Base-by-base conservation (phyloP, 2,888 invertebrate genomes). In the Tupiocoris notatus region DNA sequence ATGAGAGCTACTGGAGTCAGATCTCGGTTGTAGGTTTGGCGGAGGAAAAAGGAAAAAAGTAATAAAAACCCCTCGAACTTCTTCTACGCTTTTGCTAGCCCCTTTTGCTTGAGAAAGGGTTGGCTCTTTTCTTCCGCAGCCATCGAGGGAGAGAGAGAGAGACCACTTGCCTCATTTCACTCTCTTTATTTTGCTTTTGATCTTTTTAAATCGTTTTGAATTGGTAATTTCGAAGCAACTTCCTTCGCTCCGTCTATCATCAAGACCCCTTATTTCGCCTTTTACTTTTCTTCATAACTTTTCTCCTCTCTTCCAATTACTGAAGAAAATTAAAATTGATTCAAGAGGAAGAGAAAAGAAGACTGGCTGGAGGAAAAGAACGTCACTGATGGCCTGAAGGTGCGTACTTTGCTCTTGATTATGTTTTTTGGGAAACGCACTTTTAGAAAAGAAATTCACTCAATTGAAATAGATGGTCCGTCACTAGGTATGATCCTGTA, bases 1-100 rank as follows among this genome's bases (percentile, higher is more conserved):
- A 80, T 79, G 78, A 80, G 79, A 77, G 78, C 76, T 76, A 75
- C 73, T 68, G 77, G 74, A 76, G 75, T 75, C 70, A 70, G 23
- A 25, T 63, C 63, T 25, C 76, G 54, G n/a, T n/a, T n/a, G n/a
- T n/a, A n/a, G n/a, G n/a, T 71, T 39, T 71, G 71, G 54, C 18
- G 71, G 59, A 39, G 73, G 62, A 66, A 65, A 63, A 39, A 66
- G 54, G 65, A 77, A 78, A 77, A 78, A 78, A 78, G 78, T 76
- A 78, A 77, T 78, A 78, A 78, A 78, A 78, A 78, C 76, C 65
- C 24, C 18, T 62, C 74, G n/a, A n/a, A n/a, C n/a, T n/a, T n/a
- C n/a, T n/a, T n/a, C n/a, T n/a, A n/a, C n/a, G n/a, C n/a, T n/a
- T n/a, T n/a, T n/a, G n/a, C n/a, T n/a, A n/a, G n/a, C n/a, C n/a